These are phyloP conservation scores for Drosophila funebris DNA, from an alignment of 1,140 invertebrate species.

Conservation along the genomic window DNA sequence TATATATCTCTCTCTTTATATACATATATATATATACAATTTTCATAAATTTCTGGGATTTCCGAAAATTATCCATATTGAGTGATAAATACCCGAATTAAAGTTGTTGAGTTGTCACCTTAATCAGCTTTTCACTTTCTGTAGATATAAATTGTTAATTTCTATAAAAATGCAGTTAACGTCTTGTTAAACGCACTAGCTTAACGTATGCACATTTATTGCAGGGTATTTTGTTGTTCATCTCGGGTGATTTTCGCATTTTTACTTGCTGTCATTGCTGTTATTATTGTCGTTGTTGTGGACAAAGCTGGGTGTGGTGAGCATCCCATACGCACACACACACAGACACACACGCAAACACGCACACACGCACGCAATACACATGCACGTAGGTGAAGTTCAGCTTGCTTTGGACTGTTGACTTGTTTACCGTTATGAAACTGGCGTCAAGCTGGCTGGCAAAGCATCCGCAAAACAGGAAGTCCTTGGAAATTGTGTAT, in stretches of 20 bases:
- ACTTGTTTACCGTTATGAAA: conserved; percentile 62
- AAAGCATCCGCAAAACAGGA: conserved; percentile 32
- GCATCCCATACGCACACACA: neutral
- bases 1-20: too few species aligned
- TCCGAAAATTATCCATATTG: too few species aligned
- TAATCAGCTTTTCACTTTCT: too few species aligned
- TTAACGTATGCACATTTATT: neutral
- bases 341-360: conserved; percentile 15
- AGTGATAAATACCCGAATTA: too few species aligned
- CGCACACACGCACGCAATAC: neutral
- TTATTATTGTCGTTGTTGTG: conserved; percentile 27
- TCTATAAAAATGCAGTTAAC: neutral
- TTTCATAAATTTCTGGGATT: too few species aligned
- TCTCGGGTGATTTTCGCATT: neutral
- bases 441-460: conserved; percentile 52
- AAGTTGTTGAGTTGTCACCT: too few species aligned
- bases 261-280: conserved; percentile 21
- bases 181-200: neutral
- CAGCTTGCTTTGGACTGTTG: conserved; percentile 32
- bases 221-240: neutral
- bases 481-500: conserved; percentile 2
- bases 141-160: too few species aligned
- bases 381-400: neutral
- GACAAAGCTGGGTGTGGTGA: conserved; percentile 11
- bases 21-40: too few species aligned